These are phyloP conservation scores for Augiades crinisus DNA, from an alignment of 2,888 invertebrate genomes.

Conservation along the genomic window DNA sequence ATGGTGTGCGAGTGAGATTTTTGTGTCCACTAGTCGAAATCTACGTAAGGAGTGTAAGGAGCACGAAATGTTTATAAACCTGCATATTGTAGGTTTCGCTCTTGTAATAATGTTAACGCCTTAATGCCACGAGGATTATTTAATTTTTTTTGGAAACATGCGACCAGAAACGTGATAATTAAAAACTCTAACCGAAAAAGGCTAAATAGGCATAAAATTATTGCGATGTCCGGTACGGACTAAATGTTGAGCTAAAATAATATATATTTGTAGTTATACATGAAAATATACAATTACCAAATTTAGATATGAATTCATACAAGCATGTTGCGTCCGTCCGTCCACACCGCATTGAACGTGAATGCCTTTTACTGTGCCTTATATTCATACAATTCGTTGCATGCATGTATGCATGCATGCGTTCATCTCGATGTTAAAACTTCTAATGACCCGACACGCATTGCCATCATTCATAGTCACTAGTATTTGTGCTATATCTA, in stretches of 20 bases:
- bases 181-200: conserved; percentile 25
- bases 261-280: conserved; percentile 26
- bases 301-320: conserved; percentile 33
- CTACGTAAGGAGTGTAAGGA: conserved; percentile 58
- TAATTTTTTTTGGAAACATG: conserved; percentile 20
- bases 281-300: not conserved
- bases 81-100: conserved; percentile 71
- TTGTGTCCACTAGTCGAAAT: conserved; percentile 56
- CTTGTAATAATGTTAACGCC: conserved; percentile 33
- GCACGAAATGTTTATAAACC: conserved; percentile 62
- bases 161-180: conserved; percentile 28
- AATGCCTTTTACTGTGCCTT: conserved; percentile 5
- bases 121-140: conserved; percentile 21
- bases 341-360: conserved; percentile 34
- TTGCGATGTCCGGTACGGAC: conserved; percentile 20
- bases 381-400: not conserved
- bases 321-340: conserved; percentile 72
- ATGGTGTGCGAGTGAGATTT: conserved; percentile 61
- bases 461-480: conserved; percentile 72
- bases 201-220: conserved; percentile 27
- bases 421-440: conserved; percentile 1
- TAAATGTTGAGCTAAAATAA: conserved; percentile 21
- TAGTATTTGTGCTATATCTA: conserved; percentile 54
- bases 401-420: not conserved
- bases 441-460: conserved; percentile 32